Base-by-base conservation (phyloP, 2,113 vertebrate species). In the Dendropsophus ebraccatus region DNA sequence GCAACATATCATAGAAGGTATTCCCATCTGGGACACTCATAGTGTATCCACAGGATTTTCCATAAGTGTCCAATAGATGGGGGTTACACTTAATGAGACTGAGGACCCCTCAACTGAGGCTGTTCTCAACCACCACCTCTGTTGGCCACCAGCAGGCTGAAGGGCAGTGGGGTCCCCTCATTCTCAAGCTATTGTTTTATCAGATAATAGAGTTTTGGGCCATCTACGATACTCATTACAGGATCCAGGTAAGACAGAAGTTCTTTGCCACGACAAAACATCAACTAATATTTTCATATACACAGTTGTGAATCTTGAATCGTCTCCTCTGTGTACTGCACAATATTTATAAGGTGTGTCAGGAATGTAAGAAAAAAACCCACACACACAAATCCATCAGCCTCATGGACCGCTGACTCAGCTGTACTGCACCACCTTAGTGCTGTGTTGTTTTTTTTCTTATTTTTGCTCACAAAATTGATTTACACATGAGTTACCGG, bases 401-500 rank as follows among this genome's bases (percentile, higher is more conserved):
- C 28, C 72, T 37, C 2, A 37, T 12, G 7, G 16, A 1, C 19
- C 9, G 49, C 47, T 52, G 81, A 50, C 45, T 54, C 5, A n/a
- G 81, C n/a, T 11, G 10, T 25, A 32, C 62, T 73, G 28, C 52
- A 41, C 23, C 54, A 45, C 56, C 35, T n/a, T 37, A 8, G 21
- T 9, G 30, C 41, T 41, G 5, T 62, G 47, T n/a, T n/a, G 5
- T 12, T 16, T 45, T 6, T 45, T 4, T 50, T 45, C 14, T 28
- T 70, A 41, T 45, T 30, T 70, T 7, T n/a, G n/a, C n/a, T n/a
- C n/a, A 8, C 11, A 25, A 30, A 74, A 45, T 75, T 23, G 35
- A 70, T 49, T 56, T 41, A 73, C 37, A 32, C 56, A 41, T 49
- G 45, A 37, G 81, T 72, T 72, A 72, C 84, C 62, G 41, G 84